Percentiles rank a stretch among this genome's conserved stretches.
These are phyloP conservation scores for Ophraella communa DNA, from an alignment of 2,888 invertebrate species.

Conservation along the genomic window DNA sequence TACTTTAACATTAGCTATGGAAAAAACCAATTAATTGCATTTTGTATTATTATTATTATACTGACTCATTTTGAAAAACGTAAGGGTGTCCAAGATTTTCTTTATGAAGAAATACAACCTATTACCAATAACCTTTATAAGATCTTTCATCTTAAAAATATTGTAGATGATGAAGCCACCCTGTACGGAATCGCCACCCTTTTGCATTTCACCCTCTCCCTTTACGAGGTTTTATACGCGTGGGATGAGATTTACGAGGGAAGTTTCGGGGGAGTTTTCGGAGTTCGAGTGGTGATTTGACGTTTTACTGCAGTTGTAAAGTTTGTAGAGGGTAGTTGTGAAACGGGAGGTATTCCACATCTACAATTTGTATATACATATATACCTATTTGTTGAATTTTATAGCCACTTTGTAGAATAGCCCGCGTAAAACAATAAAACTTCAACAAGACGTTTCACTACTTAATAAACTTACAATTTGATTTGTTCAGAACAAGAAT, in stretches of 20 bases:
- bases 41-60: too few species aligned
- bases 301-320: constrained; percentile 14
- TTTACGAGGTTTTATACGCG: not conserved
- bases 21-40: too few species aligned
- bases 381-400: not conserved
- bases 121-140: too few species aligned
- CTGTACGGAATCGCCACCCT: not conserved
- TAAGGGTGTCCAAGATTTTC: too few species aligned
- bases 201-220: not conserved
- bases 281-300: constrained; percentile 12
- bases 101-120: too few species aligned
- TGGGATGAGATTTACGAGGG: constrained; percentile 18
- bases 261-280: constrained; percentile 7
- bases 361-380: constrained; percentile 7
- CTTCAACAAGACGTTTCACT: not conserved
- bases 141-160: too few species aligned
- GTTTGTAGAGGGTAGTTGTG: constrained; percentile 6
- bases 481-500: too few species aligned
- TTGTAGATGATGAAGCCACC: too few species aligned
- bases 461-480: too few species aligned
- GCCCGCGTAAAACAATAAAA: not conserved
- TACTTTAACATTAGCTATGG: too few species aligned
- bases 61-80: too few species aligned
- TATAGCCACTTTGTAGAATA: not conserved
- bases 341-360: not conserved